Conservation (phyloP, 37 sponge, comb jelly and placozoan species). For the Mnemiopsis leidyi region DNA sequence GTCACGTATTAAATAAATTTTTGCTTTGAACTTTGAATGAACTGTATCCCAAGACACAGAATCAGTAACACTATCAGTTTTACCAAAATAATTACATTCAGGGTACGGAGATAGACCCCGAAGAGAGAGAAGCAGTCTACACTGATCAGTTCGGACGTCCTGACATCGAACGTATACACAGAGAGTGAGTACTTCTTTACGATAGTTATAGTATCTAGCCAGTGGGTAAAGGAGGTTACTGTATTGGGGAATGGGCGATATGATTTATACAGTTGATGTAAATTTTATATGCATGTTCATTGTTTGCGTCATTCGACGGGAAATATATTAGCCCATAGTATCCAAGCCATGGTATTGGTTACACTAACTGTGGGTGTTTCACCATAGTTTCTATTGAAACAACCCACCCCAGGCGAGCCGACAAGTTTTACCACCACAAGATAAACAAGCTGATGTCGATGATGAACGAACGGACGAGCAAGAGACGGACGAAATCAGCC, state of each 20-base stretch:
- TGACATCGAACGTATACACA: slow-evolving; percentile 21
- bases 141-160: slow-evolving; percentile 18
- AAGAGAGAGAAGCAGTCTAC: background rate
- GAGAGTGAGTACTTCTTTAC: slow-evolving; percentile 66
- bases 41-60: background rate
- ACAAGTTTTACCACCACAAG: slow-evolving; percentile 60
- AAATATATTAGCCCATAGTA: too few relatives aligned
- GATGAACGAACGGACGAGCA: slow-evolving; percentile 48
- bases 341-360: too few relatives aligned
- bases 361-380: too few relatives aligned
- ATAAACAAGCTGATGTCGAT: slow-evolving; percentile 31
- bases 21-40: background rate
- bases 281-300: too few relatives aligned
- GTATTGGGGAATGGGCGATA: too few relatives aligned
- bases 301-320: too few relatives aligned
- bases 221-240: too few relatives aligned
- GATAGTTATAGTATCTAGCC: too few relatives aligned
- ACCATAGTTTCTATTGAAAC: too few relatives aligned
- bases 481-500: slow-evolving; percentile 31
- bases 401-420: background rate
- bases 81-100: background rate
- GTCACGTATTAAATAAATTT: background rate
- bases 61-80: background rate
- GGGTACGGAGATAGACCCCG: background rate
- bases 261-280: too few relatives aligned